phyloP scores from a whole-genome alignment of 2,113 vertebrate genomes.

The Isurus oxyrinchus region DNA sequence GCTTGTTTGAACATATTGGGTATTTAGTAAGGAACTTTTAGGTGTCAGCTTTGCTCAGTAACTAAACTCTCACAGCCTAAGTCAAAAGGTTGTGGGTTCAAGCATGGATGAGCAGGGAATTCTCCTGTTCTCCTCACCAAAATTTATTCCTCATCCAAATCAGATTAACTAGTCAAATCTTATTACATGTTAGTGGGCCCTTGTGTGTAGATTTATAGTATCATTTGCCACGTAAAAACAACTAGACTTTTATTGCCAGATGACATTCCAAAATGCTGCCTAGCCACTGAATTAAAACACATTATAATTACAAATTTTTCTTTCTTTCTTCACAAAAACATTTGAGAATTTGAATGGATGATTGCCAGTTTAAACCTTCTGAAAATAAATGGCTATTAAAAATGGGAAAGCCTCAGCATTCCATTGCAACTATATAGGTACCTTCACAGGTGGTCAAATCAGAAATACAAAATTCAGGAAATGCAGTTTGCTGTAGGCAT shows the following conservation, averaged over 20 bases:
- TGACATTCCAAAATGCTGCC: too few relatives aligned
- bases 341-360: too few relatives aligned
- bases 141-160: neutral
- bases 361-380: neutral
- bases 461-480: neutral
- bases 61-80: neutral
- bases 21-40: neutral
- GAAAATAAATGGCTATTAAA: neutral
- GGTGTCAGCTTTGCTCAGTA: neutral
- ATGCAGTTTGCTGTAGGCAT: neutral
- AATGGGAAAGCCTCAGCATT: too few relatives aligned
- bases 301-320: too few relatives aligned
- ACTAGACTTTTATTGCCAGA: neutral
- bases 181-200: neutral
- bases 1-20: neutral
- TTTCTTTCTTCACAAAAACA: too few relatives aligned
- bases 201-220: neutral
- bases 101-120: neutral
- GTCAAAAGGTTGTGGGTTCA: neutral
- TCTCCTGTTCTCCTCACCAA: neutral
- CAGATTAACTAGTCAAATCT: neutral
- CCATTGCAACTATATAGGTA: neutral
- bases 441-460: neutral
- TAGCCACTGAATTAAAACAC: too few relatives aligned
- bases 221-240: neutral